Evolutionary conservation across 2,113 vertebrate genomes (phyloP), one percentile per base, ranked within the genome.

Genomic region (Morone chrysops): DNA sequence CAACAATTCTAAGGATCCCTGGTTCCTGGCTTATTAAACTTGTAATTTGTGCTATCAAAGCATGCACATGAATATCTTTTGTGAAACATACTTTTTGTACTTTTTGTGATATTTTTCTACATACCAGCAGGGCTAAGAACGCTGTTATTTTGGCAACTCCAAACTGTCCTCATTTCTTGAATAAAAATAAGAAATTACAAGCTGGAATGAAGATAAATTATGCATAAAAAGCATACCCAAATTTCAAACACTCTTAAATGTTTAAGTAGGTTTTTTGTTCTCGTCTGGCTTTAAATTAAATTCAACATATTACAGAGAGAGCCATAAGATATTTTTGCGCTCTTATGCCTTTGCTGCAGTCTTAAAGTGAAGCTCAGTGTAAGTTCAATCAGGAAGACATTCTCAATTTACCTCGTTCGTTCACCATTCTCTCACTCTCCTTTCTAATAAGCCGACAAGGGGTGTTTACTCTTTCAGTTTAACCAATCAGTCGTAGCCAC

Each of bases 11-110:
- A 57, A 31, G 38, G 16, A 45, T 71, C 54, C 8, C 14, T 38
- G 61, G 38, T 69, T 77, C 2, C 60, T 54, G 65, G 16, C 25
- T 76, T 72, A 45, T 78, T 70, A 70, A 85, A 71, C 25, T 12
- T 68, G 45, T 61, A 18, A 81, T 80, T 78, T 86, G 36, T 70
- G 48, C 41, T 65, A 75, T 84, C 40, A 83, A 79, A 60, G 38
- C 31, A 43, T 69, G 8, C 31, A 50, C 54, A 65, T 60, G 11
- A 75, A 70, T 31, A 38, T 71, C 36, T 65, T 62, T 68, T 72
- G 56, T 77, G 41, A 59, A 53, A 61, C 5, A 61, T 70, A 18
- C 5, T 43, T 56, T 41, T 48, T 4, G 8, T 8, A 31, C 31
- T 1, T 43, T 12, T 16, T 25, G 31, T 65, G 25, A 47, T 54